Evolutionary conservation across 2,797 vertebrate genomes (phyloP), one percentile per base, ranked within the genome.

Genomic region (Halcyon smyrnensis): DNA sequence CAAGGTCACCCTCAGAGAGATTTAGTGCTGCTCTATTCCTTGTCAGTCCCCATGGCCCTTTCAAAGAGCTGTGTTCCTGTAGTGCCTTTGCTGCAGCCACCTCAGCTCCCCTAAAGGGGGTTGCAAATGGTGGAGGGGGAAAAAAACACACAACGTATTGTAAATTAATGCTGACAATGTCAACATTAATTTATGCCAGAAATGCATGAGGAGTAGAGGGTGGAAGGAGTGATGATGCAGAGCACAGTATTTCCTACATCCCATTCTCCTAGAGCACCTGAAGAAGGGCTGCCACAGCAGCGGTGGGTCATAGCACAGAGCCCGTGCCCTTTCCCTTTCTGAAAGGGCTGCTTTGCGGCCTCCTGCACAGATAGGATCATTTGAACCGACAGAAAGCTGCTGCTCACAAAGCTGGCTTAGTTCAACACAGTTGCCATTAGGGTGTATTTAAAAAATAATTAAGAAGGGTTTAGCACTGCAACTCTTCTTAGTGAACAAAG

Each of bases 151-250:
- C 0, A 25, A 70, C 32, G 15, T 86, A 50, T 69, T 95, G 63
- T 84, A 97, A 95, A 95, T 90, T 46, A 95, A 89, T 90, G 84
- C 39, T 64, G 89, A 94, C 84, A 85, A 12, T 87, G 87, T 96
- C 93, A 79, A 45, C 60, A 21, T 94, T 95, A 91, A 96, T 97
- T 95, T 96, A 59, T 75, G 59, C 71, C 56, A 90, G 83, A 95
- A 94, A 80, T 5, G 20, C 39, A 12, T 54, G 70, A 82, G 78
- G 87, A 87, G 57, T 45, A 81, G 65, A 90, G 46, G 27, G 51
- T 71, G 59, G 70, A 39, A 57, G 57, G 84, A 93, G 51, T n/a
- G 56, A 65, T 77, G 48, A 51, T 77, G 82, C 68, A 77, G 89
- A 95, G 67, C 3, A 6, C 4, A 15, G 32, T 54, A 16, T 65